Conservation (phyloP, 2,888 invertebrate genomes). For the Himalopsyche kuldschensis region DNA sequence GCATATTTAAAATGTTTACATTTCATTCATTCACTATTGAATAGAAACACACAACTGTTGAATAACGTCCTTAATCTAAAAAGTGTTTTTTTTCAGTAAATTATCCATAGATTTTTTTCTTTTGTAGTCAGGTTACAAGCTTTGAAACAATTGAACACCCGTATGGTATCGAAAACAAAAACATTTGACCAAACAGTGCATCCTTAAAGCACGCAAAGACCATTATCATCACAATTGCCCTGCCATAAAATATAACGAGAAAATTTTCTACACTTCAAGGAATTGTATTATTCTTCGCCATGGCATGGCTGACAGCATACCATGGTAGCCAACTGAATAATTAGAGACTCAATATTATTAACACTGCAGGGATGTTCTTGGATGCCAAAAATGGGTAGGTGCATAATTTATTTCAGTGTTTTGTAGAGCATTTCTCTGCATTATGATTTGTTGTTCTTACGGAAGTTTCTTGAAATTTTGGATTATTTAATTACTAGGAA, state of each 20-base stretch:
- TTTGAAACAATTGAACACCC: constrained; percentile 30
- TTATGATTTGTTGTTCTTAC: too few relatives aligned
- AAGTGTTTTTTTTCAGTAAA: neutral
- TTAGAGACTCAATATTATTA: neutral
- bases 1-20: neutral
- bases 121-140: constrained; percentile 27
- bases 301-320: neutral
- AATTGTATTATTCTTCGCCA: constrained; percentile 15
- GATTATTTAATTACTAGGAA: too few relatives aligned
- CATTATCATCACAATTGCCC: constrained; percentile 22
- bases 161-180: constrained; percentile 31
- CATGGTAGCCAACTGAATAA: constrained; percentile 10
- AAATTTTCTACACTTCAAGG: constrained; percentile 38
- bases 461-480: too few relatives aligned
- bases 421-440: too few relatives aligned
- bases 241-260: constrained; percentile 16
- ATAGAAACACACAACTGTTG: neutral
- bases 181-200: constrained; percentile 25
- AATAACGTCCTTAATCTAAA: neutral
- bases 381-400: neutral
- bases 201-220: constrained; percentile 26
- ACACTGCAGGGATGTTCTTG: neutral
- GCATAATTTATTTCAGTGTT: too few relatives aligned
- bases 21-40: neutral
- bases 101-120: neutral